Conservation (phyloP, 2,113 vertebrate genomes). For the Psilopsiagon aymara region DNA sequence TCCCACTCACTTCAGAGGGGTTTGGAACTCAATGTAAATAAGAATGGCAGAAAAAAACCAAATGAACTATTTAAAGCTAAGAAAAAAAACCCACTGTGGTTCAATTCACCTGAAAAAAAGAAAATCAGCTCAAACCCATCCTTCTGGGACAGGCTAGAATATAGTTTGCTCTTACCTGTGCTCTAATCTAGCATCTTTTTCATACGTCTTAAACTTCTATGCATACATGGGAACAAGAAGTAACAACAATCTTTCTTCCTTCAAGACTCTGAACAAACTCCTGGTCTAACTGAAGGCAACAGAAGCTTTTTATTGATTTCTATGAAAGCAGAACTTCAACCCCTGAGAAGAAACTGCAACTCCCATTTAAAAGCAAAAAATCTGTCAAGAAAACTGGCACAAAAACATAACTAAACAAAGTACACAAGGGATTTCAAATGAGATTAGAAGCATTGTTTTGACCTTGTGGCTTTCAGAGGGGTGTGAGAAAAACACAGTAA, state of each 20-base stretch:
- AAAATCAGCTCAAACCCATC: neutral
- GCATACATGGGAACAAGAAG: neutral
- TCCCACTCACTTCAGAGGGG: neutral
- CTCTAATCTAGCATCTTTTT: neutral
- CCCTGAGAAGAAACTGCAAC: conserved; percentile 18
- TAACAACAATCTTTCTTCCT: neutral
- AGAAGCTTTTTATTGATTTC: neutral
- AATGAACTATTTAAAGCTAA: neutral
- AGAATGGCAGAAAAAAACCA: neutral
- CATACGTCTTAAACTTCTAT: neutral
- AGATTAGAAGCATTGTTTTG: conserved; percentile 55
- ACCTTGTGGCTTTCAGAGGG: conserved; percentile 21
- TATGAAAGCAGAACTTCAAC: neutral
- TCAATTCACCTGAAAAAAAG: neutral
- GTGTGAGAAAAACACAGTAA: conserved; percentile 24
- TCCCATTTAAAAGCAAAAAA: neutral
- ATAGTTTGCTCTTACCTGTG: neutral
- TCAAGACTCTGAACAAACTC: neutral
- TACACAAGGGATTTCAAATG: conserved; percentile 41
- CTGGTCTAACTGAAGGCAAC: neutral
- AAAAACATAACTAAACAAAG: conserved; percentile 41
- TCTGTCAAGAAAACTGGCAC: conserved; percentile 20
- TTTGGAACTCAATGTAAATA: neutral
- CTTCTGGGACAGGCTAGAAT: neutral
- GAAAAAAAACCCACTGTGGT: neutral